Conservation (phyloP, 1,140 invertebrate genomes). For the Formica selysi region DNA sequence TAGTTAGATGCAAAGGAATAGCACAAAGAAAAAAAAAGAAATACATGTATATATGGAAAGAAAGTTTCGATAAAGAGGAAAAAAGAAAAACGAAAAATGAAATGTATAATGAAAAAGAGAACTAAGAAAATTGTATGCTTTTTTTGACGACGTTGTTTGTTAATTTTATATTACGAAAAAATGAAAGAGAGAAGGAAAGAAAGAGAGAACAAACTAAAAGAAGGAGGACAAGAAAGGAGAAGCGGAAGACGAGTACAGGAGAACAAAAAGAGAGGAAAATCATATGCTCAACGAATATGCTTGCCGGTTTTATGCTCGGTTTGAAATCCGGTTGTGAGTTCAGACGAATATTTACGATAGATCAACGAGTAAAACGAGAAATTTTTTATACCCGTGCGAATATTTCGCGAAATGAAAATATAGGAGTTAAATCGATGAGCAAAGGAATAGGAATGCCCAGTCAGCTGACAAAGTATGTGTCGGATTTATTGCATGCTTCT, state of each 20-base stretch:
- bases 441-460: neutral
- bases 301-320: conserved; percentile 21
- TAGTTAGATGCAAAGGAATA: neutral
- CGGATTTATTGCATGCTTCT: conserved; percentile 43
- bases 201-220: neutral
- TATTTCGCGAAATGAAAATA: conserved; percentile 60
- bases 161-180: conserved; percentile 52
- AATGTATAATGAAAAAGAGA: conserved; percentile 16
- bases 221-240: neutral
- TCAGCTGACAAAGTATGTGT: conserved; percentile 13
- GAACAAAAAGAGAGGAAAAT: conserved; percentile 33
- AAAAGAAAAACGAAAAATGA: neutral
- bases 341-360: conserved; percentile 32
- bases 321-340: conserved; percentile 49
- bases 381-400: conserved; percentile 50
- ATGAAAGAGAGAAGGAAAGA: neutral
- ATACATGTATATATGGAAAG: neutral
- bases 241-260: neutral
- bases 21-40: neutral
- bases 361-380: conserved; percentile 19
- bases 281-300: conserved; percentile 44
- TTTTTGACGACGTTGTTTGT: neutral
- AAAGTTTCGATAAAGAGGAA: neutral
- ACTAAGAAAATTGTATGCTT: neutral
- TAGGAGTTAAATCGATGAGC: conserved; percentile 65